Percentiles rank a stretch among this genome's conserved stretches.
These are phyloP conservation scores for Chromobotia macracanthus DNA, from an alignment of 2,797 vertebrate genomes.

Conservation along the genomic window DNA sequence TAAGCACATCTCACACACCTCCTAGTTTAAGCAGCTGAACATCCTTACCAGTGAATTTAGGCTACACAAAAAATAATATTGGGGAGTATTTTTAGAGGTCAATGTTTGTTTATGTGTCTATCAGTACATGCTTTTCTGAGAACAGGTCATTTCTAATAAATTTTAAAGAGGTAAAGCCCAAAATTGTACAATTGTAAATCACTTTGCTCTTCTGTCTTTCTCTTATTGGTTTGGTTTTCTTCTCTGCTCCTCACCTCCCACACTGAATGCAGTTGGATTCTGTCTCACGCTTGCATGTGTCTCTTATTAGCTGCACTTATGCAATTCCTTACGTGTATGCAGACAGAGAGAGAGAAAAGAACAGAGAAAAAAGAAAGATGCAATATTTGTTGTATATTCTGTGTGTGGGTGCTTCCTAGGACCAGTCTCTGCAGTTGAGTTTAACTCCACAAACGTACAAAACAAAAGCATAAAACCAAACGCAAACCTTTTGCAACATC, in stretches of 20 bases:
- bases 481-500: no score
- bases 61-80: neutral
- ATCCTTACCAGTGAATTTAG: neutral
- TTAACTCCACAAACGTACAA: neutral
- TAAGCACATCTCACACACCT: neutral
- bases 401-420: neutral
- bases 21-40: neutral
- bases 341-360: conserved; percentile 28
- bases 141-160: neutral
- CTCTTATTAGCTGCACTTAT: conserved; percentile 71
- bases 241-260: conserved; percentile 64
- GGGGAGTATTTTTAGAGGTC: neutral
- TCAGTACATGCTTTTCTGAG: neutral
- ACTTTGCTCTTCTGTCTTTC: conserved; percentile 62
- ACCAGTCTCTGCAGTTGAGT: neutral
- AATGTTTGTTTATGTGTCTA: neutral
- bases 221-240: conserved; percentile 52
- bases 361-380: neutral
- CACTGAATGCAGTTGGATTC: conserved; percentile 74
- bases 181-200: conserved; percentile 15
- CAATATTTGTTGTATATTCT: neutral
- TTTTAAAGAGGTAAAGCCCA: neutral
- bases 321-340: conserved; percentile 75
- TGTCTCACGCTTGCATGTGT: conserved; percentile 76
- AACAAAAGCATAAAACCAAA: neutral